A percentile compares a stretch with the other conserved stretches of the same genome.
Evolutionary conservation across 2,888 invertebrate genomes (phyloP).

Genomic region (Pseudococcus longispinus): DNA sequence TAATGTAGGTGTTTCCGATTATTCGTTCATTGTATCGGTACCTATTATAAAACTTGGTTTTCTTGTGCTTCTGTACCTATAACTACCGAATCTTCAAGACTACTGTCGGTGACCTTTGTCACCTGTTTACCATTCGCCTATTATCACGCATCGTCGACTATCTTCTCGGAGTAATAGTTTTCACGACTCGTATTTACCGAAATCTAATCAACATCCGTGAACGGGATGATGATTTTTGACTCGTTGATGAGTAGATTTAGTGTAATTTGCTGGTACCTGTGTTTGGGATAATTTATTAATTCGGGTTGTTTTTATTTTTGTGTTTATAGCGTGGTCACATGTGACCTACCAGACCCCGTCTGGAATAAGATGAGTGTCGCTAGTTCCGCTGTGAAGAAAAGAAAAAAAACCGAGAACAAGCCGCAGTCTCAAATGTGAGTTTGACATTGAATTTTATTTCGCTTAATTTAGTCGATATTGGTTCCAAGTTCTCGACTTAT

Average conservation of each 20-base stretch:
- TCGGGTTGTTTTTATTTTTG: neutral
- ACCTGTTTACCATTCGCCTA: neutral
- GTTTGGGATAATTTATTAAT: neutral
- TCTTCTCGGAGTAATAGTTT: neutral
- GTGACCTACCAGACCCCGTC: constrained; percentile 55
- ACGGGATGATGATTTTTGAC: neutral
- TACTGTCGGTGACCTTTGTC: constrained; percentile 29
- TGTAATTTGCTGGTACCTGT: neutral
- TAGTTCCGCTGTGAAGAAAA: constrained; percentile 66
- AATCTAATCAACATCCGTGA: neutral
- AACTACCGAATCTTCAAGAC: neutral
- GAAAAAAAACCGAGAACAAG: constrained; percentile 75
- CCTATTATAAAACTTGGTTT: too few relatives aligned
- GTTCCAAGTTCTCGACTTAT: too few relatives aligned
- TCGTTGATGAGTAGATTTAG: neutral
- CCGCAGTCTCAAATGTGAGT: constrained; percentile 72
- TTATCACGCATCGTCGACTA: neutral
- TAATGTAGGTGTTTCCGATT: constrained; percentile 45
- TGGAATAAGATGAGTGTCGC: constrained; percentile 55
- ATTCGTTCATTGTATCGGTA: constrained; percentile 10
- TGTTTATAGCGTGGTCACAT: constrained; percentile 48
- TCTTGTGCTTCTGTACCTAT: neutral
- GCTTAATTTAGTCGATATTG: neutral
- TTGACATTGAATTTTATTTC: neutral
- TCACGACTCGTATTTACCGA: neutral